A percentile compares a stretch with the other conserved stretches of the same genome.
Evolutionary conservation across 2,888 invertebrate genomes (phyloP).

Genomic region (Dryobota labecula): DNA sequence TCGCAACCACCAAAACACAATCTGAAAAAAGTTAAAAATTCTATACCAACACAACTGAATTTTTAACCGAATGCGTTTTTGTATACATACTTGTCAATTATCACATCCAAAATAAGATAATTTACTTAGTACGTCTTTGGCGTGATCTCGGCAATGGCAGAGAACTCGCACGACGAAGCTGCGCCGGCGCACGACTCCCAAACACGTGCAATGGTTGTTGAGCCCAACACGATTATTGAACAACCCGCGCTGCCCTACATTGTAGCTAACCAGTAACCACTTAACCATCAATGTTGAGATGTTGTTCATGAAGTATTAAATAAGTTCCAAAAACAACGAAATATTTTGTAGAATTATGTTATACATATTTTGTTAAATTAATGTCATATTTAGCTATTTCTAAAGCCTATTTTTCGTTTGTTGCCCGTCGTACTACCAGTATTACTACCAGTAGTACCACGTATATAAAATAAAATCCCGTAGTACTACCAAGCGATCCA

Average conservation of each 20-base stretch:
- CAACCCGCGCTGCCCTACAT: conserved; percentile 61
- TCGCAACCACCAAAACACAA: not conserved
- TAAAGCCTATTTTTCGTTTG: too few relatives aligned
- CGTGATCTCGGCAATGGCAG: conserved; percentile 68
- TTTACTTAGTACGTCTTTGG: conserved; percentile 62
- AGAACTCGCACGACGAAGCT: conserved; percentile 69
- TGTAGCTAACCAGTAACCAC: conserved; percentile 39
- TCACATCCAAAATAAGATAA: conserved; percentile 43
- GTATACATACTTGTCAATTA: conserved; percentile 8
- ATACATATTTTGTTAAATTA: not conserved
- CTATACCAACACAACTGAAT: not conserved
- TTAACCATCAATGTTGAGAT: conserved; percentile 35
- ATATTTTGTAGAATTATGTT: not conserved
- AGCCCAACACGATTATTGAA: conserved; percentile 64
- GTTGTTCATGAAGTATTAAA: not conserved
- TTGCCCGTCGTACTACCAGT: too few relatives aligned
- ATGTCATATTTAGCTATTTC: not conserved
- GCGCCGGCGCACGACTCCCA: conserved; percentile 68
- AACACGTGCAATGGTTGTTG: conserved; percentile 68
- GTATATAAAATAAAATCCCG: too few relatives aligned
- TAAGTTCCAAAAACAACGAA: not conserved
- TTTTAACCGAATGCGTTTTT: conserved; percentile 19
- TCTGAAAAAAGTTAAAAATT: not conserved
- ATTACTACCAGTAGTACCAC: too few relatives aligned
- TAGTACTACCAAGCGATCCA: too few relatives aligned